A percentile compares a stretch with the other conserved stretches of the same genome.
Evolutionary conservation across 30 jellyfish, hydroid and myxozoan species (phyloP).

Genomic region (Morbakka virulenta): DNA sequence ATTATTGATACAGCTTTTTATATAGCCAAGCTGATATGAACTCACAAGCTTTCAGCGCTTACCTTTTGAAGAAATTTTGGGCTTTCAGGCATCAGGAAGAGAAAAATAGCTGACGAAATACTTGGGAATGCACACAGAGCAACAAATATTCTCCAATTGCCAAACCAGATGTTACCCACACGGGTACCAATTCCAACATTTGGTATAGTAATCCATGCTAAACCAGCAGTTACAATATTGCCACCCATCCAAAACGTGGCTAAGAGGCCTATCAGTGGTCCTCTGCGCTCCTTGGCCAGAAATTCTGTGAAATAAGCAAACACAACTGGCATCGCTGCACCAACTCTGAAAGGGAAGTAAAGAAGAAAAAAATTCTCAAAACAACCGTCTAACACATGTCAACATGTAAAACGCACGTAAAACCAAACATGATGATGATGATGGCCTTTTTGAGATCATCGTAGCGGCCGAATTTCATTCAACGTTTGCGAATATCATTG

Average conservation of each 20-base stretch:
- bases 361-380: not conserved
- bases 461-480: too few species aligned
- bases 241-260: constrained; percentile 97
- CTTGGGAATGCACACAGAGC: constrained; percentile 93
- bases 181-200: constrained; percentile 66
- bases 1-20: too few species aligned
- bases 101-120: constrained; percentile 72
- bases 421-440: too few species aligned
- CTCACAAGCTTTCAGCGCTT: too few species aligned
- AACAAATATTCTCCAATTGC: constrained; percentile 95
- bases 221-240: constrained; percentile 77
- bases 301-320: constrained; percentile 87
- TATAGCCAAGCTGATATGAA: too few species aligned
- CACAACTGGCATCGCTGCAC: constrained; percentile 97
- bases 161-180: constrained; percentile 64
- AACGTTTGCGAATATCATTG: too few species aligned
- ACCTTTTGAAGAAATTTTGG: constrained; percentile 85
- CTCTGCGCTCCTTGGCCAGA: constrained; percentile 67
- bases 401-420: not conserved
- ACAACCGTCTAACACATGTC: not conserved
- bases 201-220: constrained; percentile 89
- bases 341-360: constrained; percentile 71
- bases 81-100: constrained; percentile 86
- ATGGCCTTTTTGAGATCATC: too few species aligned
- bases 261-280: constrained; percentile 80